phyloP scores from a whole-genome alignment of 2,113 vertebrate genomes.

The Oryctolagus cuniculus region mOryCun1.1 NC_091449.1:63036001-63036500 shows the following conservation, averaged over 20 bases:
- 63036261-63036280: not conserved
- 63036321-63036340: not conserved
- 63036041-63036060: not conserved
- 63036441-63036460: not conserved
- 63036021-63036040: not conserved
- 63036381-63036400: not conserved
- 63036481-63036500: not conserved
- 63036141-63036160: not conserved
- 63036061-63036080: not conserved
- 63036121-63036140: not conserved
- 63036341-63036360: not conserved
- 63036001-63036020: not conserved
- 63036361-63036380: not conserved
- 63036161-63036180: not conserved
- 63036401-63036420: not conserved
- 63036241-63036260: not conserved
- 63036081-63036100: not conserved
- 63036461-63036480: not conserved
- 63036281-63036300: not conserved
- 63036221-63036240: not conserved
- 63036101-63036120: not conserved
- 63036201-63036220: not conserved
- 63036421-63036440: not conserved
- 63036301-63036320: not conserved
- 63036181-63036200: not conserved